These are phyloP conservation scores for Cryptomyrus ogoouensis DNA, from an alignment of 2,113 vertebrate species.

Conservation along the genomic window DNA sequence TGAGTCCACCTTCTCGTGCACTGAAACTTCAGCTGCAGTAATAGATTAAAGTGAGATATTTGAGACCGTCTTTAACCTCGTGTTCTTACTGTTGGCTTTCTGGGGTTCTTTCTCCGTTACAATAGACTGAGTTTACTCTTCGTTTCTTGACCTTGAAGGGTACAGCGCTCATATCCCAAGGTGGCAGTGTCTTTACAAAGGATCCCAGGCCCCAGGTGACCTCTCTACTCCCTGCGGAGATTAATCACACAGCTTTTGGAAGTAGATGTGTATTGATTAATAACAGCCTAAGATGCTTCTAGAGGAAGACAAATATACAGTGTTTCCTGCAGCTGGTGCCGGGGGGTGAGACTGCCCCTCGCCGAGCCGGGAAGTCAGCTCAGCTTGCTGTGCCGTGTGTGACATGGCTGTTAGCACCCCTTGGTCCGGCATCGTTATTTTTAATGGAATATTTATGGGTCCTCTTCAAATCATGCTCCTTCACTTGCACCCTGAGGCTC, in stretches of 20 bases:
- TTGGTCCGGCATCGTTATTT: neutral
- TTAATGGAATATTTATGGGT: neutral
- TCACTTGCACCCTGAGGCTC: neutral
- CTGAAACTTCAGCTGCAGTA: neutral
- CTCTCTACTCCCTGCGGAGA: conserved; percentile 16
- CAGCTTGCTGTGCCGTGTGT: neutral
- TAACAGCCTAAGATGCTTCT: conserved; percentile 31
- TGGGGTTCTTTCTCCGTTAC: neutral
- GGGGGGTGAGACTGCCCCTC: neutral
- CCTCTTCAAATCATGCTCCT: neutral
- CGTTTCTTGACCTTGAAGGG: neutral
- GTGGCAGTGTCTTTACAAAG: neutral
- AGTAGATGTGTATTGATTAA: conserved; percentile 26
- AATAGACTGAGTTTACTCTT: neutral
- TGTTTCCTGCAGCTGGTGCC: conserved; percentile 20
- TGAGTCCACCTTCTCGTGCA: neutral
- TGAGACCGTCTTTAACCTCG: neutral
- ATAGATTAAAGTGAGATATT: neutral
- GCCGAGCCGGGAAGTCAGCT: conserved; percentile 21
- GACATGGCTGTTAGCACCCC: neutral
- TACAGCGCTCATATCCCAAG: neutral
- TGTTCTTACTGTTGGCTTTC: neutral
- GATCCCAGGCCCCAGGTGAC: neutral
- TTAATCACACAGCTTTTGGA: conserved; percentile 25
- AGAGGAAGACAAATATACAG: conserved; percentile 33